Evolutionary conservation across 2,888 invertebrate species (phyloP), one percentile per base, ranked within the genome.

Genomic region (Norana najaformis): DNA sequence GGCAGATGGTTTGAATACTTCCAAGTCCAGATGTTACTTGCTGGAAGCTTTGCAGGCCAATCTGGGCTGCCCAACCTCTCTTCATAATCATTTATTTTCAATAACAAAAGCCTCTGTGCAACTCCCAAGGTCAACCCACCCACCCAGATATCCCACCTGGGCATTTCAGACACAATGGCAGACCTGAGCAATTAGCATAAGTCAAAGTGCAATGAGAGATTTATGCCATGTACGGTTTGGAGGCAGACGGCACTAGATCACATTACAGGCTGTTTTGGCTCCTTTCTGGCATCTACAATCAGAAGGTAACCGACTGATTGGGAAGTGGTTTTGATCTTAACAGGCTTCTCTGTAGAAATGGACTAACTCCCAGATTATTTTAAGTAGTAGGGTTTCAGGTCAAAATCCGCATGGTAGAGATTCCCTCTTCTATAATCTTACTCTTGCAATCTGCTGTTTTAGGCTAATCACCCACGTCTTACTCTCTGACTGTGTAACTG

Each of bases 171-270:
- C 69, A 30, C 30, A 47, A 30, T 69, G 69, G n/a, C 30, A n/a
- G 69, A 69, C 30, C 69, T 69, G 69, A 8, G n/a, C 69, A 69
- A 69, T 69, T 69, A 69, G 69, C 69, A 69, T 69, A 69, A 69
- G 69, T 69, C 69, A 69, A n/a, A n/a, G 69, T 69, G 69, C 11
- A 69, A 69, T 69, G 69, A 69, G 53, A 53, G 69, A 13, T 69
- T n/a, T 30, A 69, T n/a, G 69, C 69, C 69, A 30, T 69, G 69
- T 69, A n/a, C 5, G 69, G 69, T 69, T n/a, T n/a, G 69, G 69
- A 69, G n/a, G 69, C 69, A 69, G 69, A 69, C 69, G n/a, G 69
- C 69, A n/a, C 69, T n/a, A 69, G 69, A 69, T n/a, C 69, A 30
- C n/a, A 69, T 69, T n/a, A 69, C 30, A n/a, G 69, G 69, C 69